Base-by-base conservation (phyloP, 2,888 invertebrate genomes). In the Oscheius sp. region DNA sequence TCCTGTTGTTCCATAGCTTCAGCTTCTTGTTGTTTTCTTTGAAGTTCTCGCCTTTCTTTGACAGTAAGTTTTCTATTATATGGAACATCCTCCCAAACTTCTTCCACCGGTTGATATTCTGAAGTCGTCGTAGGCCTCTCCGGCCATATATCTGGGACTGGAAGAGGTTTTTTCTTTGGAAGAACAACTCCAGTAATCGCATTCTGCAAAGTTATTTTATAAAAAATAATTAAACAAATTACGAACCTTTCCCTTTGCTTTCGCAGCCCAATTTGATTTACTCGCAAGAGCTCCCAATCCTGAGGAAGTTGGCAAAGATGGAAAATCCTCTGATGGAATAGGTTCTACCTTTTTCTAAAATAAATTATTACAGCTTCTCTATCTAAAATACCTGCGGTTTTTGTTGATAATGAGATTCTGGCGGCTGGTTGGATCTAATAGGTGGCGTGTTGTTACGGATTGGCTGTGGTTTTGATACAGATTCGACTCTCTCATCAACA, bases 401-500 rank as follows among this genome's bases (percentile, higher is more conserved):
- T 49, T 25, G 27, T 41, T 25, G 27, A 9, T 45, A 5, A n/a
- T n/a, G n/a, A 27, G 21, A 29, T 13, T 29, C 12, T 13, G 13
- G 21, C 55, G 35, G 35, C 9, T 35, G 35, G 9, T 35, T 35
- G 5, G 43, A 13, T 29, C 13, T 55, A 35, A 29, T 61, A 46
- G 69, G 53, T 41, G 25, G 2, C 45, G 66, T n/a, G 25, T 25
- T 49, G 27, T 68, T 68, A 13, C 58, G 46, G 1, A 43, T 52
- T 1, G 56, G 49, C 9, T 61, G 66, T 23, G 71, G 66, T 25
- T 69, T 46, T n/a, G 74, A 56, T 7, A 23, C 41, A 27, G 63
- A 61, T 35, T 27, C 70, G 16, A 27, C 35, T 52, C 69, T 53
- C 35, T 74, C 76, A 56, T 76, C 76, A 21, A 71, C 74, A 53